Conservation (phyloP, 1,140 invertebrate species). For the Hydropsyche tenuis region DNA sequence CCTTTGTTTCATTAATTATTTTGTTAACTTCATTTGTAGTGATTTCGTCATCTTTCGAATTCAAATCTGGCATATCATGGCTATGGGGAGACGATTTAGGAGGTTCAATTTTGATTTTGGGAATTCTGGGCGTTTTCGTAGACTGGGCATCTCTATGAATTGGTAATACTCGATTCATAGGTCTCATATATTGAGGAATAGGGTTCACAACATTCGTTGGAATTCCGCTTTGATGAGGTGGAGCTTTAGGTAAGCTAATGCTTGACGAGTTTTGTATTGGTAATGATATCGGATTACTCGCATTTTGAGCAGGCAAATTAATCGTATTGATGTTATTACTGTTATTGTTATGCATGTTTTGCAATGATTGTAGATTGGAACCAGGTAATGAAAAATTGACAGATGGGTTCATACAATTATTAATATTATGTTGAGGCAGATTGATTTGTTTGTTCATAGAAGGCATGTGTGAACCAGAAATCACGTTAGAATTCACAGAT, state of each 20-base stretch:
- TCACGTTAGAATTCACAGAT: slow-evolving; percentile 12
- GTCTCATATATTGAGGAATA: slow-evolving; percentile 66
- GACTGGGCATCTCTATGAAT: slow-evolving; percentile 66
- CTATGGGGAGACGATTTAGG: slow-evolving; percentile 55
- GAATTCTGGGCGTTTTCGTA: slow-evolving; percentile 54
- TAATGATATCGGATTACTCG: slow-evolving; percentile 57
- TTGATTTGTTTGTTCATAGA: slow-evolving; percentile 44
- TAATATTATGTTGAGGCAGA: slow-evolving; percentile 45
- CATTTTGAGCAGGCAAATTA: slow-evolving; percentile 57
- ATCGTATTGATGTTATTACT: slow-evolving; percentile 55
- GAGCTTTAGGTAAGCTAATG: slow-evolving; percentile 67
- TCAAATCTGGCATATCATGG: slow-evolving; percentile 62
- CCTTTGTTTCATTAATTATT: slow-evolving; percentile 62
- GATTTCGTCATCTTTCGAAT: slow-evolving; percentile 59
- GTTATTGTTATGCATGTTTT: background rate
- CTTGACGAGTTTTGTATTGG: slow-evolving; percentile 61
- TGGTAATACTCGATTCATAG: slow-evolving; percentile 77
- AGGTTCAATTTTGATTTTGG: slow-evolving; percentile 53
- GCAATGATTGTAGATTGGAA: slow-evolving; percentile 17
- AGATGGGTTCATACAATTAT: slow-evolving; percentile 37
- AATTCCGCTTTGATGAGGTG: slow-evolving; percentile 66
- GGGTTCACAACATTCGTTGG: slow-evolving; percentile 74
- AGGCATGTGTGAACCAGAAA: slow-evolving; percentile 10
- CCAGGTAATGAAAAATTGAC: slow-evolving; percentile 24
- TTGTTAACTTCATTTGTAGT: slow-evolving; percentile 62